Evolutionary conservation across 2,888 invertebrate genomes (phyloP), one percentile per base, ranked within the genome.

Genomic region (Sthenelais limicola): DNA sequence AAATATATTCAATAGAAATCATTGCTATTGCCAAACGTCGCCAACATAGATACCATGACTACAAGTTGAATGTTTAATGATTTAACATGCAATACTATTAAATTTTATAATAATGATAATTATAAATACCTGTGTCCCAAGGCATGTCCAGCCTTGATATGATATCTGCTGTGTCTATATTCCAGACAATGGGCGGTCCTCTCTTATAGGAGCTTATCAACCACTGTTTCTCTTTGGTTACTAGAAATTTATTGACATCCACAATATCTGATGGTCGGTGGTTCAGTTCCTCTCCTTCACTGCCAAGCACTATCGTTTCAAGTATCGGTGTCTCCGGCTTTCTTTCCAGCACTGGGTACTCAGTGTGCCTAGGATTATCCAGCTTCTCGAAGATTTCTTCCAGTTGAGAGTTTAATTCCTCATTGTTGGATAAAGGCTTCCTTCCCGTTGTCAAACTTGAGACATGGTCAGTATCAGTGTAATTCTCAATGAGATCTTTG

Each of bases 81-180:
- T n/a, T n/a, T n/a, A n/a, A n/a, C n/a, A n/a, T n/a, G n/a, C n/a
- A n/a, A n/a, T n/a, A n/a, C n/a, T n/a, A n/a, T n/a, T n/a, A n/a
- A n/a, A n/a, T n/a, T n/a, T n/a, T n/a, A n/a, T n/a, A n/a, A n/a
- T n/a, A n/a, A n/a, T n/a, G n/a, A n/a, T n/a, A n/a, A n/a, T n/a
- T n/a, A 56, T 18, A 4, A 18, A 1, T 38, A 62, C 62, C 62
- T 62, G 62, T 62, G 62, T 62, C 62, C 62, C 62, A 62, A 9
- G 62, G 62, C 28, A 38, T 24, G 15, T 62, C 62, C 62, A 62
- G 21, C 7, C 62, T 35, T 26, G 35, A 43, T 1, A 38, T 28
- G 15, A 62, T 62, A 9, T 62, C 62, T 2, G 21, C 62, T n/a
- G 38, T 35, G 12, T 62, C 62, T n/a, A 38, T 21, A 24, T 15